These are phyloP conservation scores for Chrysodeixis includens DNA, from an alignment of 2,888 invertebrate genomes.

Conservation along the genomic window DNA sequence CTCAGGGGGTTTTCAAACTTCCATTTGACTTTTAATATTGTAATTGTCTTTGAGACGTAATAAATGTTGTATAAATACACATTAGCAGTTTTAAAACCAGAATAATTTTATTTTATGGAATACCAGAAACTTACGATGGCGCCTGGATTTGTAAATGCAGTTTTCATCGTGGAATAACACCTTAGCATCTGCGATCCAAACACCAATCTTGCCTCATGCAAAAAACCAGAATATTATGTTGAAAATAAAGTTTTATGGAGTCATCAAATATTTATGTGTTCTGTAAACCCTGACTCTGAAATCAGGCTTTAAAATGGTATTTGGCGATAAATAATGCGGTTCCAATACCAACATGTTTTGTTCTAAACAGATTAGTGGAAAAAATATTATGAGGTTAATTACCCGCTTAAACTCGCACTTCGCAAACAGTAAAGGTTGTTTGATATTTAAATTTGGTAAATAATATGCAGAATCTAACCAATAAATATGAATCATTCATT, in stretches of 20 bases:
- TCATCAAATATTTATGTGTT: neutral
- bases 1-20: slow-evolving; percentile 43
- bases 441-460: neutral
- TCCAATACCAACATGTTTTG: slow-evolving; percentile 23
- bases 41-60: neutral
- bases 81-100: too few relatives aligned
- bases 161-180: too few relatives aligned
- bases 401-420: slow-evolving; percentile 11
- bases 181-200: too few relatives aligned
- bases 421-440: slow-evolving; percentile 35
- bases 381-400: slow-evolving; percentile 34
- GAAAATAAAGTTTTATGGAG: too few relatives aligned
- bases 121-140: too few relatives aligned
- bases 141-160: too few relatives aligned
- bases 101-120: neutral
- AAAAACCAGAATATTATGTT: too few relatives aligned
- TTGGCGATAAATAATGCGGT: slow-evolving; percentile 34
- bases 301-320: slow-evolving; percentile 12
- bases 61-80: neutral
- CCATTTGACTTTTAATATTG: slow-evolving; percentile 62
- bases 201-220: too few relatives aligned
- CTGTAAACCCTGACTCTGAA: neutral
- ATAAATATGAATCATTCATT: neutral
- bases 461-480: neutral
- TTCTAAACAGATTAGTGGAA: slow-evolving; percentile 22